A percentile compares a stretch with the other conserved stretches of the same genome.
Conservation (phyloP, 2,797 vertebrate genomes). For the Antennarius maculatus region DNA sequence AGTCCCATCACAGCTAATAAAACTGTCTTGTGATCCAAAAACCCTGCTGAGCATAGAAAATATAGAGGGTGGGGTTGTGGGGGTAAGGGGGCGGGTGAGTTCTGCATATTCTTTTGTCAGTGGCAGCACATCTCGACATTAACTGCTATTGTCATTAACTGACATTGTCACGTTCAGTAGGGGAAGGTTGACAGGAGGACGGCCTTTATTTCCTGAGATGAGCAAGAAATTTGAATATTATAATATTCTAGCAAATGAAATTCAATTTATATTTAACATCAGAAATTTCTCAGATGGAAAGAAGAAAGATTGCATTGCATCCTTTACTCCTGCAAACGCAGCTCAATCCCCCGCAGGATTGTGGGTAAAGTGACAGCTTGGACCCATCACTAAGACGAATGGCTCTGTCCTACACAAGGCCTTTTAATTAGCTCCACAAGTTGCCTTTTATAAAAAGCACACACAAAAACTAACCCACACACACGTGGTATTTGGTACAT, state of each 20-base stretch:
- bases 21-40: conserved; percentile 75
- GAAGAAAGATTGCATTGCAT: conserved; percentile 32
- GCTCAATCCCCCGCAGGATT: conserved; percentile 68
- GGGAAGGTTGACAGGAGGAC: conserved; percentile 41
- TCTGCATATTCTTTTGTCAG: conserved; percentile 70
- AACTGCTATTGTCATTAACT: conserved; percentile 73
- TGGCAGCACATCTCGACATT: conserved; percentile 53
- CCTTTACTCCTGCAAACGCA: conserved; percentile 48
- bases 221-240: conserved; percentile 40
- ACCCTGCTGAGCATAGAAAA: conserved; percentile 68
- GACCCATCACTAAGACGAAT: conserved; percentile 81
- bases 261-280: conserved; percentile 32
- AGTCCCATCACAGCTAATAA: conserved; percentile 78
- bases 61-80: conserved; percentile 14
- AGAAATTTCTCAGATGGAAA: conserved; percentile 23
- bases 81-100: conserved; percentile 44
- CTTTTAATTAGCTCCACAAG: conserved; percentile 83
- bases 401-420: conserved; percentile 73
- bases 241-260: conserved; percentile 22
- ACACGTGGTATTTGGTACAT: conserved; percentile 47
- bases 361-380: conserved; percentile 74
- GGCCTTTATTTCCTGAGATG: conserved; percentile 37
- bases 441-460: conserved; percentile 70
- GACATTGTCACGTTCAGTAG: conserved; percentile 65
- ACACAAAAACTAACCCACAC: conserved; percentile 25